Conservation (phyloP, 2,113 vertebrate genomes). For the Rhodinocichla rosea region DNA sequence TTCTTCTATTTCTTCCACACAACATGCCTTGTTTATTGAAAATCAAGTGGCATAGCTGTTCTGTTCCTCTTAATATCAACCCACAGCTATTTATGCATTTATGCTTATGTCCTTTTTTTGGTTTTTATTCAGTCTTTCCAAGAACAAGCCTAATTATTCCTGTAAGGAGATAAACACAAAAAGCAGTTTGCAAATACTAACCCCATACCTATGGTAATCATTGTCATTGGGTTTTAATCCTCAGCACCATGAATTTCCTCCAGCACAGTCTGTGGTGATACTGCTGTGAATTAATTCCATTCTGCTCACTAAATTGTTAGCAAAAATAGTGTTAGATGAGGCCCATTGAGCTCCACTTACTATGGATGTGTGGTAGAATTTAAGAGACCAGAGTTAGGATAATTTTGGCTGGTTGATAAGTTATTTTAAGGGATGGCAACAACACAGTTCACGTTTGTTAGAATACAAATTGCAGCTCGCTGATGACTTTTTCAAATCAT, state of each 20-base stretch:
- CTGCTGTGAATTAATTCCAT: background rate
- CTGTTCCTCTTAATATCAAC: background rate
- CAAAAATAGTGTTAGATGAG: background rate
- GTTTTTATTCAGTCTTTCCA: background rate
- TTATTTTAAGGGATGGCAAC: background rate
- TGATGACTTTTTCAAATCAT: background rate
- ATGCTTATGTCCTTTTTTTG: background rate
- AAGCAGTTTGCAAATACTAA: background rate
- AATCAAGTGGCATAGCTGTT: background rate
- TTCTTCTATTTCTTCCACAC: background rate
- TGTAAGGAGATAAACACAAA: background rate
- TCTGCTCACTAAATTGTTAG: background rate
- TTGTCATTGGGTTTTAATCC: background rate
- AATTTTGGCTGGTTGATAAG: background rate
- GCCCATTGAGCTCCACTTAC: background rate
- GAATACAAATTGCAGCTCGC: background rate
- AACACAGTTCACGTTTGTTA: background rate
- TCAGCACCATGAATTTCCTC: background rate
- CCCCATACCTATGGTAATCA: background rate
- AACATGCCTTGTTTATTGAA: background rate
- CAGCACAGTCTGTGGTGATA: background rate
- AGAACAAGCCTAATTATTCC: background rate
- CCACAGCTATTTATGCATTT: background rate
- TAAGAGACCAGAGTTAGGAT: background rate
- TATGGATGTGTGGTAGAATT: background rate